These are phyloP conservation scores for Craseonycteris thonglongyai DNA, from an alignment of 2,113 vertebrate species.

Conservation along the genomic window DNA sequence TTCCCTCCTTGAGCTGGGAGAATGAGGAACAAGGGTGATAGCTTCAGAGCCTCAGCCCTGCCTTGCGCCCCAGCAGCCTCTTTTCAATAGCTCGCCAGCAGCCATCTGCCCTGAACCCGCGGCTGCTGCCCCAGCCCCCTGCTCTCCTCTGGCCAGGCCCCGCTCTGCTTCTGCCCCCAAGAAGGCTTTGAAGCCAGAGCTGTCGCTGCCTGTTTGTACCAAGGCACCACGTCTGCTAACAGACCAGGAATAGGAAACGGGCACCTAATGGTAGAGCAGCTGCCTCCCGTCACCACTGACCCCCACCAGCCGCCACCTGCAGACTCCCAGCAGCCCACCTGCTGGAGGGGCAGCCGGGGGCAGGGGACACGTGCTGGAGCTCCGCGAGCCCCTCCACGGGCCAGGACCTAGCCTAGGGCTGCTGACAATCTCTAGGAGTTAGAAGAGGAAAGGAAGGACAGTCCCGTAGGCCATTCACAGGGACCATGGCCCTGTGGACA, in stretches of 20 bases:
- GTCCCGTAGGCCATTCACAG: neutral
- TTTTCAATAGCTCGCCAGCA: neutral
- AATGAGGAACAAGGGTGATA: accelerated
- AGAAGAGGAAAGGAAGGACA: too few species aligned
- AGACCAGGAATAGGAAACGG: slow-evolving; percentile 5
- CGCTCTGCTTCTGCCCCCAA: neutral
- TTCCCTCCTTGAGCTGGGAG: neutral
- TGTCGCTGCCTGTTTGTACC: neutral
- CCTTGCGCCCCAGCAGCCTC: neutral
- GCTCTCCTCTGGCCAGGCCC: neutral
- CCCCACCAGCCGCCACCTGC: neutral
- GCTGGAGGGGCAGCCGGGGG: neutral
- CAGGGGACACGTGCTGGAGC: neutral
- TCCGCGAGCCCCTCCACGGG: neutral
- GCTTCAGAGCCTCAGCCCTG: neutral
- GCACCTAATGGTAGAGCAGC: neutral
- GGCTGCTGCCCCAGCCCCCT: neutral
- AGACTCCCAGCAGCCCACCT: neutral
- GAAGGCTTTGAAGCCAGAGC: slow-evolving; percentile 16
- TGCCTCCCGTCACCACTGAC: neutral
- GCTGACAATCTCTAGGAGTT: accelerated
- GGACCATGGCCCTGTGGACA: accelerated
- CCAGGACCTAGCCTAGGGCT: neutral
- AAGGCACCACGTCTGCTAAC: neutral
- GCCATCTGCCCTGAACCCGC: neutral